These are phyloP conservation scores for Sepiola atlantica DNA, from an alignment of 2,888 invertebrate species.

Conservation along the genomic window DNA sequence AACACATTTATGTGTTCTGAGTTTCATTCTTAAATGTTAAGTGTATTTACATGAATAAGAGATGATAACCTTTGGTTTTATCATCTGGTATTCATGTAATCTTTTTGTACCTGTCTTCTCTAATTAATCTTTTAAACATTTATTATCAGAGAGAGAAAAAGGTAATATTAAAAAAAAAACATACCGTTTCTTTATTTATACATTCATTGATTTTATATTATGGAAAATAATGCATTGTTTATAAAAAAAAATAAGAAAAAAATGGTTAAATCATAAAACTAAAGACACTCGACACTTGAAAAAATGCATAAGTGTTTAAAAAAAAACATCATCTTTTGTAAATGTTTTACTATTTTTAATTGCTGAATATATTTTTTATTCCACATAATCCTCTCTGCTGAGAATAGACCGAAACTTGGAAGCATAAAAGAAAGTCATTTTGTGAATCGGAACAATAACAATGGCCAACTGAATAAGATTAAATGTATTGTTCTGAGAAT, in stretches of 20 bases:
- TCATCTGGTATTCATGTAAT: background rate
- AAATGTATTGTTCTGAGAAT: background rate
- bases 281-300: background rate
- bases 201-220: background rate
- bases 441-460: background rate
- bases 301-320: background rate
- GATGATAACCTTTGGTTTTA: background rate
- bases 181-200: background rate
- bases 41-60: background rate
- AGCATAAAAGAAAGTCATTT: background rate
- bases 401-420: background rate
- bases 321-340: background rate
- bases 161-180: background rate
- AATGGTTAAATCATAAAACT: background rate
- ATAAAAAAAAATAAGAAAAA: background rate
- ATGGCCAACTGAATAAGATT: background rate
- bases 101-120: background rate
- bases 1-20: background rate
- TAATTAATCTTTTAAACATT: background rate
- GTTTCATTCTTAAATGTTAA: background rate
- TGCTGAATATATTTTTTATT: background rate
- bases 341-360: background rate
- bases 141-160: background rate
- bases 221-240: background rate
- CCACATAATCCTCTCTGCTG: background rate